These are phyloP conservation scores for Spilarctia lutea DNA, from an alignment of 2,888 invertebrate genomes.

Conservation along the genomic window DNA sequence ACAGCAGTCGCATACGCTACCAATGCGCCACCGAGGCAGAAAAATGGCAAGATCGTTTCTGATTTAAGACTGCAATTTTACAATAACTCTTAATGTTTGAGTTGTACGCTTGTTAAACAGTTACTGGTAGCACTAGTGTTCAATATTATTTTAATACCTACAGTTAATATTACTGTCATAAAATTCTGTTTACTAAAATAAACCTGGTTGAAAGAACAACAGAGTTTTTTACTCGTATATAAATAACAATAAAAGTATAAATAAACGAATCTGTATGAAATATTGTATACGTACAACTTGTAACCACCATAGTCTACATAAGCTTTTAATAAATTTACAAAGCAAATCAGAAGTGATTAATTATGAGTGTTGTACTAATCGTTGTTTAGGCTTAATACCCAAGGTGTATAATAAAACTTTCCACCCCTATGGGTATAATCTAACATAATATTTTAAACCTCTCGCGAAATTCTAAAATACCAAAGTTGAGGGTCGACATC, in stretches of 20 bases:
- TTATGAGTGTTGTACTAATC: constrained; percentile 50
- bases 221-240: no score
- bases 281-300: background rate
- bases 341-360: constrained; percentile 50
- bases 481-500: constrained; percentile 62
- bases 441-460: constrained; percentile 64
- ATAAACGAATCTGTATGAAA: background rate
- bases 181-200: background rate
- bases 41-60: background rate
- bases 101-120: background rate
- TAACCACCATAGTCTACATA: background rate
- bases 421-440: constrained; percentile 55
- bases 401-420: constrained; percentile 54
- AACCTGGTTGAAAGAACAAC: background rate
- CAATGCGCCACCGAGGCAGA: no score
- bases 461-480: constrained; percentile 61
- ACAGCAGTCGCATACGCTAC: no score
- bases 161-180: background rate
- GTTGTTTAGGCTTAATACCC: constrained; percentile 49
- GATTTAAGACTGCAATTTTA: background rate
- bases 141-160: background rate
- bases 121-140: background rate
- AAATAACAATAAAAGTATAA: background rate
- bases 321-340: constrained; percentile 12
- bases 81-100: background rate